phyloP scores from a whole-genome alignment of 1,140 invertebrate genomes.

The Temnothorax curvispinosus region DNA sequence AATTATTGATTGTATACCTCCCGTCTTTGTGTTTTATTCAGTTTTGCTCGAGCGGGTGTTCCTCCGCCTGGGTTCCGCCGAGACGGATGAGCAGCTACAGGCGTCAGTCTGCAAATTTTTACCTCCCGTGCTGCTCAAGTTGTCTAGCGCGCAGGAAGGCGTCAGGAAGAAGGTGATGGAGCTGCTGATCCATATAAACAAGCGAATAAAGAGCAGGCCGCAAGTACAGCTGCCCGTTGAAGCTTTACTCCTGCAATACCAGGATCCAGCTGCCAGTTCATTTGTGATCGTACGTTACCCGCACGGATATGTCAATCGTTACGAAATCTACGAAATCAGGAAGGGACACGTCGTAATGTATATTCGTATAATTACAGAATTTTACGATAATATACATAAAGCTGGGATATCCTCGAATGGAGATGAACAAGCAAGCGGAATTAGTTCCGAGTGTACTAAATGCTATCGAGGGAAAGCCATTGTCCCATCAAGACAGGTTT shows the following conservation, averaged over 20 bases:
- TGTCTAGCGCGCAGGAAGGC: constrained; percentile 94
- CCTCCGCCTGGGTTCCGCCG: constrained; percentile 93
- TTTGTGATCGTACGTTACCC: constrained; percentile 91
- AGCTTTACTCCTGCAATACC: constrained; percentile 92
- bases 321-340: constrained; percentile 28
- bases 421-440: constrained; percentile 91
- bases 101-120: constrained; percentile 93
- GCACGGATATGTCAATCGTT: background rate
- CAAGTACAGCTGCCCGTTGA: constrained; percentile 95
- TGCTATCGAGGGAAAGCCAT: constrained; percentile 92
- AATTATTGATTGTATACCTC: background rate
- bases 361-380: constrained; percentile 89
- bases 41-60: constrained; percentile 95
- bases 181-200: constrained; percentile 96
- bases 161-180: constrained; percentile 97
- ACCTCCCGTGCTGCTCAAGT: constrained; percentile 94
- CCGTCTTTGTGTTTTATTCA: constrained; percentile 75
- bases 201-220: constrained; percentile 93
- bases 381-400: constrained; percentile 98
- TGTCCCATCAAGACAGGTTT: constrained; percentile 94
- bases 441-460: constrained; percentile 92
- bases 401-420: constrained; percentile 94
- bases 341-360: constrained; percentile 1
- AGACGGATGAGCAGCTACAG: constrained; percentile 95
- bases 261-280: constrained; percentile 91